These are phyloP conservation scores for Lottia gigantea DNA, from an alignment of 2,888 invertebrate genomes.

Conservation along the genomic window DNA sequence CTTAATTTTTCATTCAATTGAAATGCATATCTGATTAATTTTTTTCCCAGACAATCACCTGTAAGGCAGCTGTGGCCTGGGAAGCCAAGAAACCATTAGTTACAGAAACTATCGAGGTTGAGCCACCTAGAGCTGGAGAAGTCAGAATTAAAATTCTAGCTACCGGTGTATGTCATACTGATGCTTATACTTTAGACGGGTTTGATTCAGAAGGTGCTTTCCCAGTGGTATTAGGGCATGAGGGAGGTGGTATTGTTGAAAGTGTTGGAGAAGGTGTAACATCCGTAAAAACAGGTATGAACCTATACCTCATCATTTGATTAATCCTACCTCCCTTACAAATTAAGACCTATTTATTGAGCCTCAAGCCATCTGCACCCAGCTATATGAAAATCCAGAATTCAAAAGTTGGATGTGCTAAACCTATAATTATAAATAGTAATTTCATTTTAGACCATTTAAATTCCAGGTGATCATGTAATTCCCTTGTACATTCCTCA, in stretches of 20 bases:
- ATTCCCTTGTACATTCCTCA: conserved; percentile 95
- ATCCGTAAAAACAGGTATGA: conserved; percentile 77
- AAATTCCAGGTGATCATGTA: conserved; percentile 84
- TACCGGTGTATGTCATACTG: conserved; percentile 71
- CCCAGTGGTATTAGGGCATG: conserved; percentile 94
- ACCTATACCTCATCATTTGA: too few relatives aligned
- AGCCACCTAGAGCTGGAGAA: conserved; percentile 92
- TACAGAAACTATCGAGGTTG: conserved; percentile 93
- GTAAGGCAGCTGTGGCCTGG: conserved; percentile 97
- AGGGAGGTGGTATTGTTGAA: conserved; percentile 94
- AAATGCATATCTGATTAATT: neutral
- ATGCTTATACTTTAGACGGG: conserved; percentile 71
- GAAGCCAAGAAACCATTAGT: conserved; percentile 87
- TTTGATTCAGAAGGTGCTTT: conserved; percentile 66
- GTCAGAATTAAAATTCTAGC: conserved; percentile 75
- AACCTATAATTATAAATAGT: too few relatives aligned
- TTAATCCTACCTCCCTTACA: too few relatives aligned
- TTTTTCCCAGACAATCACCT: conserved; percentile 76
- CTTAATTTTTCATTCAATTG: too few relatives aligned
- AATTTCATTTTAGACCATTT: too few relatives aligned
- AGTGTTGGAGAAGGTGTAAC: conserved; percentile 94
- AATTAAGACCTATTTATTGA: too few relatives aligned
- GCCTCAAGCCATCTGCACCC: too few relatives aligned
- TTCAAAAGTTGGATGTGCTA: too few relatives aligned
- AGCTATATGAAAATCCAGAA: too few relatives aligned